Base-by-base conservation (phyloP, 2,888 invertebrate species). In the Macaria liturata region DNA sequence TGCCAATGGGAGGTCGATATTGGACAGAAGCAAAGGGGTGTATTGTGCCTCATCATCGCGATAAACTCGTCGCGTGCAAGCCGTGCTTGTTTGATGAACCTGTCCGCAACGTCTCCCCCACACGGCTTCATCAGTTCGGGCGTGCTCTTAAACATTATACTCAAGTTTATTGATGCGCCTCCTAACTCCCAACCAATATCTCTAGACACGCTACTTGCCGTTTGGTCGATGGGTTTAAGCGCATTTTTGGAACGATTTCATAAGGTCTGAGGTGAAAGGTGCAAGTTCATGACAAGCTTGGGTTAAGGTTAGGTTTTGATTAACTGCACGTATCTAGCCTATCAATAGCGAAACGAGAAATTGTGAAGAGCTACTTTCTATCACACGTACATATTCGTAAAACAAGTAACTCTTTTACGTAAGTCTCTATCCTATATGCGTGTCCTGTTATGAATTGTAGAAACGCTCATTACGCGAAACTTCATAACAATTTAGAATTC, bases 21-120 rank as follows among this genome's bases (percentile, higher is more conserved):
- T 66, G 62, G 60, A 61, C 66, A 67, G 49, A 67, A 62, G 49
- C 44, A 5, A 32, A 46, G 58, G 65, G 71, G 65, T 67, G 65
- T 54, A 72, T 82, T 80, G 75, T 75, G 78, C 75, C 72, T 65
- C 79, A 80, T 85, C 83, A 81, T 74, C 68, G 69, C 69, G 83
- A 86, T 84, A 84, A 78, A 67, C 78, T 79, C 78, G 72, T 80
- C 74, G 83, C 81, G 81, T 81, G 81, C 73, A 67, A 64, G 65
- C 66, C 57, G 60, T 66, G 69, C 61, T 62, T 54, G 66, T 46
- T 70, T 76, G 81, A 83, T 81, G 81, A 78, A 53, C 76, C 76
- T 76, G 78, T 72, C 79, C 64, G 59, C 72, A 68, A 72, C 64
- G 66, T 70, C 70, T 65, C 70, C 68, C 64, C 58, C 69, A 71